These are phyloP conservation scores for Alentia gelatinosa DNA, from an alignment of 2,888 invertebrate genomes.

Conservation along the genomic window DNA sequence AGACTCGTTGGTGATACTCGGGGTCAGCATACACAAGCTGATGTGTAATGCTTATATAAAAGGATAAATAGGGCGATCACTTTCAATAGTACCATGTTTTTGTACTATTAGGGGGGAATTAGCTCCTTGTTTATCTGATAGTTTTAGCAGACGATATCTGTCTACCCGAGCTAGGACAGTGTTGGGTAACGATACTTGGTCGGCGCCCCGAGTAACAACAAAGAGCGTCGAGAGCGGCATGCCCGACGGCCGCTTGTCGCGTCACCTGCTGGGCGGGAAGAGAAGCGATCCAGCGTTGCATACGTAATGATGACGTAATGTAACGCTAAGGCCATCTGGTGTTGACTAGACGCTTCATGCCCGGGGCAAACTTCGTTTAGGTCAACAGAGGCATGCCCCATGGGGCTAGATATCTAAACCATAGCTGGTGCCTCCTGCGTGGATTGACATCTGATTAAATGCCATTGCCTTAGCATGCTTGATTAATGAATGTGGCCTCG, in stretches of 20 bases:
- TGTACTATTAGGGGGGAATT: not conserved
- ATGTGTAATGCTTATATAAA: too few species aligned
- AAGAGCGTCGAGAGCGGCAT: not conserved
- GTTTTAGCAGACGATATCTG: not conserved
- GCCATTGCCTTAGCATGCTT: too few species aligned
- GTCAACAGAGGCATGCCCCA: too few species aligned
- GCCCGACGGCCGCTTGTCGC: too few species aligned
- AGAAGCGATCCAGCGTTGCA: not conserved
- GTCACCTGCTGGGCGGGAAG: not conserved
- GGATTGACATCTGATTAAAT: too few species aligned
- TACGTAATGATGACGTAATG: not conserved
- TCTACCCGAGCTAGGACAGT: not conserved
- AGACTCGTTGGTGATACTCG: too few species aligned
- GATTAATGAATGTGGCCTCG: too few species aligned
- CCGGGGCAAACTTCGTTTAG: too few species aligned
- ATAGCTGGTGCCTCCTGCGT: too few species aligned
- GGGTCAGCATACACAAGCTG: too few species aligned
- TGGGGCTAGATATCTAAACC: too few species aligned
- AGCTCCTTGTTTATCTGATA: not conserved
- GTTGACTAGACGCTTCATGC: not conserved
- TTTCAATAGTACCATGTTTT: not conserved
- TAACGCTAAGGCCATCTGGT: not conserved
- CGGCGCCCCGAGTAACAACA: not conserved
- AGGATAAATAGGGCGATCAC: too few species aligned
- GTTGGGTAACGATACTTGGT: not conserved